Evolutionary conservation across 2,113 vertebrate genomes (phyloP).

Genomic region (Helogale parvula): DNA sequence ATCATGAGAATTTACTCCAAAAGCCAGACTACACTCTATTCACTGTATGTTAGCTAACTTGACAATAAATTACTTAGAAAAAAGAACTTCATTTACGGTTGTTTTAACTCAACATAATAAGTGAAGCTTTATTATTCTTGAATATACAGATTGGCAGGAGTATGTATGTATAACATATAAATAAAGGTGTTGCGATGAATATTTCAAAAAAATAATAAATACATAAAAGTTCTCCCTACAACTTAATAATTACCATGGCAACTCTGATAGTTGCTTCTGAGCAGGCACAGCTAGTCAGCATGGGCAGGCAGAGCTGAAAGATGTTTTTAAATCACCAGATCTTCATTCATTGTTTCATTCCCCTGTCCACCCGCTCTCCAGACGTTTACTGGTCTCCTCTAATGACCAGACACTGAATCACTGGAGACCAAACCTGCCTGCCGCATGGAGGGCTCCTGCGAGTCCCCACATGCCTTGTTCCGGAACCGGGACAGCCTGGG

Average conservation of each 20-base stretch:
- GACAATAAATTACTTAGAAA: too few relatives aligned
- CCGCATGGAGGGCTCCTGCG: accelerated
- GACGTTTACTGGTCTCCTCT: neutral
- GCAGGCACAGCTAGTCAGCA: accelerated
- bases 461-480: accelerated
- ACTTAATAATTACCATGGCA: neutral
- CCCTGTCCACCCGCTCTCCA: neutral
- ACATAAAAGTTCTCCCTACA: neutral
- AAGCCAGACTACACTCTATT: too few relatives aligned
- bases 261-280: neutral
- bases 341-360: neutral
- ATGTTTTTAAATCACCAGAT: accelerated
- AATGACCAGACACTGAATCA: neutral
- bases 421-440: neutral
- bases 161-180: neutral
- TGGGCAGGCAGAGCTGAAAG: too few relatives aligned
- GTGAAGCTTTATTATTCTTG: neutral
- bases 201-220: neutral
- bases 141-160: neutral
- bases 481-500: accelerated
- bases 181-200: neutral
- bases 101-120: neutral
- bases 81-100: neutral
- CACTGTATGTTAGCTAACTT: too few relatives aligned
- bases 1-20: too few relatives aligned